A percentile compares a stretch with the other conserved stretches of the same genome.
Evolutionary conservation across 2,797 vertebrate species (phyloP).

Genomic region (Linurgus olivaceus): DNA sequence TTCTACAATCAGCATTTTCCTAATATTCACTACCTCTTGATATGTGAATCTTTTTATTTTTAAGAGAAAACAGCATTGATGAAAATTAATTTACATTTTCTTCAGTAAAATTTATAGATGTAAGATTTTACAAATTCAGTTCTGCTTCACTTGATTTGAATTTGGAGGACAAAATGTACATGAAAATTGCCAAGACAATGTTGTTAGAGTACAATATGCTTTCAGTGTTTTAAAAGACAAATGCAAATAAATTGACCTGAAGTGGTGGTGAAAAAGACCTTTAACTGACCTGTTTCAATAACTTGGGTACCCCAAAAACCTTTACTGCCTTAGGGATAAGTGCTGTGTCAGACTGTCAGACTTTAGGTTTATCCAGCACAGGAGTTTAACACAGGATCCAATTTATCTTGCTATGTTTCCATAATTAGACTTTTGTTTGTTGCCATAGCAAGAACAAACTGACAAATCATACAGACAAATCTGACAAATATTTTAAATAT

Average conservation of each 20-base stretch:
- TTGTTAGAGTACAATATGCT: neutral
- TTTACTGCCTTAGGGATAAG: neutral
- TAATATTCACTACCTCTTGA: neutral
- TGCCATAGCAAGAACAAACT: neutral
- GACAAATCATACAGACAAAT: neutral
- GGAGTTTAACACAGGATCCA: neutral
- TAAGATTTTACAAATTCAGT: neutral
- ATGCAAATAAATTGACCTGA: neutral
- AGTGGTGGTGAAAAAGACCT: neutral
- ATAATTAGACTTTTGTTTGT: neutral
- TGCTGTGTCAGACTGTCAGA: neutral
- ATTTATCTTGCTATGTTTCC: neutral
- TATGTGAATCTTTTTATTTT: neutral
- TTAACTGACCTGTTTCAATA: neutral
- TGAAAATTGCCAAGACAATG: neutral
- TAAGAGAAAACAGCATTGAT: neutral
- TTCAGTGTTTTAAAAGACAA: neutral
- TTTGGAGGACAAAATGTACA: neutral
- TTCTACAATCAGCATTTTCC: neutral
- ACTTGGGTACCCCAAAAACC: neutral
- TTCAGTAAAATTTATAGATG: neutral
- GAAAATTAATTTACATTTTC: neutral
- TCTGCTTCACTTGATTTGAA: neutral
- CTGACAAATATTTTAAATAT: neutral
- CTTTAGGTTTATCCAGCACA: neutral